Base-by-base conservation (phyloP, 2,888 invertebrate genomes). In the Dinocampus coccinellae region DNA sequence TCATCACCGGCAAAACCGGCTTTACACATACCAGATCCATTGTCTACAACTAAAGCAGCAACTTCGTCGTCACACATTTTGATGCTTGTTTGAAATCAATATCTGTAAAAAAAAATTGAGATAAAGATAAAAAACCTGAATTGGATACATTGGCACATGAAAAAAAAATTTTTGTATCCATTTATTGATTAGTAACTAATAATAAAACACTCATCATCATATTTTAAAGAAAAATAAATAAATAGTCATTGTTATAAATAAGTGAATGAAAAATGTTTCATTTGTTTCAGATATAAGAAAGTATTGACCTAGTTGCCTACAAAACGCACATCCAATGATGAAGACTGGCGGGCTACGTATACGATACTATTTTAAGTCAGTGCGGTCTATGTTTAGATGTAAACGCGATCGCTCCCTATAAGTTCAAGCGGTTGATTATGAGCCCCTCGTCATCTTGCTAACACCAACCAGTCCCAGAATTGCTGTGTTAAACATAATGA, bases 41-140 rank as follows among this genome's bases (percentile, higher is more conserved):
- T 93, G 91, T 97, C 97, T 84, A 93, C 93, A 89, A 95, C 95
- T 89, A 94, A 91, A 89, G 94, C 94, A 89, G 96, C 96, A 91
- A 97, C 95, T 90, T 97, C 97, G 89, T 97, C 96, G 92, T 97
- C 96, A 91, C 95, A 95, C 95, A 96, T 95, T 89, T 92, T 95
- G 93, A 90, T 90, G 88, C 69, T 55, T 70, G 77, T 74, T 77
- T 80, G 75, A 74, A 62, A 64, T 78, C 79, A 78, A 72, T 74
- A 78, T 78, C 82, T 82, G 78, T 22, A 64, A 69, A 77, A n/a
- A 4, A 64, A 61, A 33, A 73, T 33, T n/a, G n/a, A n/a, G n/a
- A n/a, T n/a, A n/a, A n/a, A n/a, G n/a, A n/a, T n/a, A n/a, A n/a
- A n/a, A n/a, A n/a, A n/a, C n/a, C n/a, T n/a, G n/a, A n/a, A n/a